These are phyloP conservation scores for Agrilus planipennis DNA, from an alignment of 1,140 invertebrate species.

Conservation along the genomic window DNA sequence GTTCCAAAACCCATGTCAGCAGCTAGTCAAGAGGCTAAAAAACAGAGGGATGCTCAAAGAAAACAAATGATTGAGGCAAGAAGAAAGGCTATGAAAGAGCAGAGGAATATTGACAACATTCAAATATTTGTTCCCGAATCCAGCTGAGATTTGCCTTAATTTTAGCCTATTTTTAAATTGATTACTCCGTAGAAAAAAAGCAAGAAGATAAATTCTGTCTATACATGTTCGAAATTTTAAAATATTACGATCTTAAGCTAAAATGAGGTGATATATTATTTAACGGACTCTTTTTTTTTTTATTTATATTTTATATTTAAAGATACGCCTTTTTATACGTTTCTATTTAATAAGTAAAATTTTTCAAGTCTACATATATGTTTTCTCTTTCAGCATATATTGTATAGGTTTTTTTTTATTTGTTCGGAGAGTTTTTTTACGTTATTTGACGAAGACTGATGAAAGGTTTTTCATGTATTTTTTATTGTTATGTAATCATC, in stretches of 20 bases:
- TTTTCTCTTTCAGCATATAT: too few species aligned
- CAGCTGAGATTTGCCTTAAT: conserved; percentile 2
- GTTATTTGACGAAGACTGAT: too few species aligned
- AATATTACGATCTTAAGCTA: neutral
- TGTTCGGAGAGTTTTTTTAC: too few species aligned
- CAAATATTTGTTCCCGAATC: conserved; percentile 50
- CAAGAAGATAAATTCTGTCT: neutral
- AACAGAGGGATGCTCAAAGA: conserved; percentile 64
- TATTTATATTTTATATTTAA: conserved; percentile 1
- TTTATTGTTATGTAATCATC: too few species aligned
- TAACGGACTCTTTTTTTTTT: conserved; percentile 1
- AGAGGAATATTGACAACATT: conserved; percentile 35
- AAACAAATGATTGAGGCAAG: conserved; percentile 69
- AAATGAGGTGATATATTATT: conserved; percentile 3
- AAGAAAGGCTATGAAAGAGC: conserved; percentile 50
- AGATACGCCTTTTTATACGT: neutral
- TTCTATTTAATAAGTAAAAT: conserved; percentile 3
- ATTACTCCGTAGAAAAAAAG: neutral
- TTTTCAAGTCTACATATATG: too few species aligned
- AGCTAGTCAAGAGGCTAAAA: conserved; percentile 39
- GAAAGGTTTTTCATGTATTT: too few species aligned
- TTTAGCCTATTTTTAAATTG: too few species aligned
- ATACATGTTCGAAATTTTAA: neutral
- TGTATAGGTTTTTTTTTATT: too few species aligned
- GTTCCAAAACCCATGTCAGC: conserved; percentile 34